Evolutionary conservation across 2,888 invertebrate genomes (phyloP), one percentile per base, ranked within the genome.

Genomic region (Abrostola tripartita): DNA sequence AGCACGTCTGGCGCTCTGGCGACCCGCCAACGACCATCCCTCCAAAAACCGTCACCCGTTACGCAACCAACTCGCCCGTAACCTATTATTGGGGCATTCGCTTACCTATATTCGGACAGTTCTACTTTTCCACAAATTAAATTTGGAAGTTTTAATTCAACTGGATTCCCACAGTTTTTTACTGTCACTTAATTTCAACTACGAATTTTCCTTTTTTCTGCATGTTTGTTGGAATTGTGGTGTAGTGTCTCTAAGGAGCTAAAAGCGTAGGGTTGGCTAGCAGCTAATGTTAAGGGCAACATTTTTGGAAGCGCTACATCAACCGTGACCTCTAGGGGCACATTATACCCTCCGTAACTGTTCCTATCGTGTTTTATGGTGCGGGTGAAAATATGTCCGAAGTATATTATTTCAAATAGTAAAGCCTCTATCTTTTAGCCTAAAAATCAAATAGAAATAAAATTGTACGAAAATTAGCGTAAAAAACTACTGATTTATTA

Each of bases 21-120:
- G 59, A 24, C 11, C 14, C 44, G 73, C 75, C 80, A 75, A 49
- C 49, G 38, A 59, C 58, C 62, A 52, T 59, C 59, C 74, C 73
- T 65, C 50, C 14, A 58, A 61, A 68, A 59, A 59, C 62, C 64
- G 55, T 51, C 58, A 52, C 55, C 71, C 60, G 65, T 79, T 79
- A 79, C 75, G 72, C 56, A 79, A 79, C 65, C 65, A 49, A 59
- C 40, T 54, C 56, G 65, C 71, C 71, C 61, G 65, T 71, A 71
- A 77, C 70, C 70, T 56, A 79, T 78, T 79, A 79, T 69, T 59
- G 62, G 72, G 59, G 24, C 67, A 66, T 75, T 78, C 64, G 44
- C 69, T 72, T 69, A 67, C 70, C 68, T 71, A 66, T 50, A 68
- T 72, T 74, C 53, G 51, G 44, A 67, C 60, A 41, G 41, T 65